Evolutionary conservation across 2,888 invertebrate species (phyloP).

Genomic region (Erebia aethiops): DNA sequence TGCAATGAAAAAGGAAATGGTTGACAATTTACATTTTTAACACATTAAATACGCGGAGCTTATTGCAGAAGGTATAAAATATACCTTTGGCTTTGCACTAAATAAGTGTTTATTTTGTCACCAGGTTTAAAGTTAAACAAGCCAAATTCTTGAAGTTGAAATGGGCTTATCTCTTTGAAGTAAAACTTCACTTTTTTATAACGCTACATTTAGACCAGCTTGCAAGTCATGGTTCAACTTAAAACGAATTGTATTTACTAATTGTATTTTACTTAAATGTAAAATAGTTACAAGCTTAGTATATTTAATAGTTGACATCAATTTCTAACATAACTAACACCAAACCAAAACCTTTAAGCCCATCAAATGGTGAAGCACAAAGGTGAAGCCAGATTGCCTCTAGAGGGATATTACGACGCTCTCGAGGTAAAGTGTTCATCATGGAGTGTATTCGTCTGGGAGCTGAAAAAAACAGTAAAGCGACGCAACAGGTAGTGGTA

Average conservation of each 20-base stretch:
- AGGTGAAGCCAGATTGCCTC: constrained; percentile 47
- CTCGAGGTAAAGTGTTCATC: constrained; percentile 69
- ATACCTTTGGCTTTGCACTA: neutral
- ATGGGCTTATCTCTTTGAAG: no score
- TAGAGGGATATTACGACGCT: constrained; percentile 61
- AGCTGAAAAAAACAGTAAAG: constrained; percentile 66
- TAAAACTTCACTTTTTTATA: neutral
- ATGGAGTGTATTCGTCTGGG: constrained; percentile 58
- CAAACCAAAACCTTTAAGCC: neutral
- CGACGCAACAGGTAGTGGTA: constrained; percentile 81
- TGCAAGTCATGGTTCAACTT: no score
- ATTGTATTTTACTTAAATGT: no score
- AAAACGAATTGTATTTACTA: no score
- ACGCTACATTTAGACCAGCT: no score
- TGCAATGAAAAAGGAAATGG: neutral
- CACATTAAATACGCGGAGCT: neutral
- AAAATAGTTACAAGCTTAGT: no score
- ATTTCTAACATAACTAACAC: neutral
- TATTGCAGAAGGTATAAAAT: neutral
- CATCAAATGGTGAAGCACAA: constrained; percentile 26
- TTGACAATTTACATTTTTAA: neutral
- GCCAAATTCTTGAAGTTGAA: no score
- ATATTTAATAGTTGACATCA: no score
- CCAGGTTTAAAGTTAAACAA: no score
- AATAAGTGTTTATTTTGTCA: no score